Percentiles rank a stretch among this genome's conserved stretches.
These are phyloP conservation scores for Euclidia mi DNA, from an alignment of 2,888 invertebrate species.

Conservation along the genomic window DNA sequence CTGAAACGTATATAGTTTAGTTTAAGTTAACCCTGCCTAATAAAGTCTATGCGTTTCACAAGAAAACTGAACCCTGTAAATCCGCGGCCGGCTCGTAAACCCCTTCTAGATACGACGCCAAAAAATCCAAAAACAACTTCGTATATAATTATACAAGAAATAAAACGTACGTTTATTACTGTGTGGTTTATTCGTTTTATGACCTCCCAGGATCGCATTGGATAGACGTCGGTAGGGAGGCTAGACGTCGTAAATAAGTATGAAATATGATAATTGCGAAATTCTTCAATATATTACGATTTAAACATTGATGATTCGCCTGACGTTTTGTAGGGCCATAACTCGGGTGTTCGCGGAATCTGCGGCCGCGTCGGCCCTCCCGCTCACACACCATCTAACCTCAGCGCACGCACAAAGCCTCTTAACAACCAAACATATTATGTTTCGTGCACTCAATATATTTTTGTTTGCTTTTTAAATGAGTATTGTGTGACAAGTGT, in stretches of 20 bases:
- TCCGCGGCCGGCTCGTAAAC: conserved; percentile 54
- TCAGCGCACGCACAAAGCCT: conserved; percentile 53
- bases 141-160: conserved; percentile 83
- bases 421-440: conserved; percentile 60
- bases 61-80: conserved; percentile 39
- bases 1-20: conserved; percentile 38
- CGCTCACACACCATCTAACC: conserved; percentile 39
- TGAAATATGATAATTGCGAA: conserved; percentile 90
- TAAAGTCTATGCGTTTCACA: conserved; percentile 46
- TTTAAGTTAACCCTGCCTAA: conserved; percentile 46
- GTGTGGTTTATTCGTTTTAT: conserved; percentile 83
- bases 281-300: conserved; percentile 90
- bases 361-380: conserved; percentile 40
- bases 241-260: conserved; percentile 89
- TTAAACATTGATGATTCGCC: conserved; percentile 88
- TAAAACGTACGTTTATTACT: conserved; percentile 84
- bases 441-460: conserved; percentile 60
- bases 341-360: conserved; percentile 83
- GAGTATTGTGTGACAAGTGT: conserved; percentile 61
- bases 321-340: conserved; percentile 88
- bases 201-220: conserved; percentile 78
- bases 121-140: conserved; percentile 71
- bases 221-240: conserved; percentile 85
- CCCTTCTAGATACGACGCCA: conserved; percentile 41
- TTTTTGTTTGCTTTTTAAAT: conserved; percentile 70